Evolutionary conservation across 2,888 invertebrate species (phyloP).

Genomic region (Dicycla oo): DNA sequence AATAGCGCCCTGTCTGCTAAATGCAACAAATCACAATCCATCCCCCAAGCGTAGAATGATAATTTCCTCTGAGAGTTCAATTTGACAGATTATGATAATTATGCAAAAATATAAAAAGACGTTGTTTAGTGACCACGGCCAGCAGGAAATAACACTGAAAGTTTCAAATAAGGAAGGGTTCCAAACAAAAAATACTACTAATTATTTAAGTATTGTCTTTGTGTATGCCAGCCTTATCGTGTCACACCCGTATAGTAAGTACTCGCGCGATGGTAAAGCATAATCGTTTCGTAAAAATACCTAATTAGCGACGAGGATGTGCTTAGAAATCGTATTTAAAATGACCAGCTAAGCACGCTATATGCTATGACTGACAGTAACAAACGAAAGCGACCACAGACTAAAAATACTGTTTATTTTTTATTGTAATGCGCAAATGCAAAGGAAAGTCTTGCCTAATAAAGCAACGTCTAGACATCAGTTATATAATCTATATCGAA

Average conservation of each 20-base stretch:
- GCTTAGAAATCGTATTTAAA: conserved; percentile 34
- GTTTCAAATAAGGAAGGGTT: conserved; percentile 2
- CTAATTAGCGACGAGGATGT: conserved; percentile 34
- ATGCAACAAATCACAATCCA: neutral
- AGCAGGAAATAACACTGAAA: neutral
- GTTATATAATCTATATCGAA: conserved; percentile 25
- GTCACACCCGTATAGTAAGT: conserved; percentile 1
- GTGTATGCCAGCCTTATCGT: neutral
- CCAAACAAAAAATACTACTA: neutral
- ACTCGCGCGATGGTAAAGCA: conserved; percentile 33
- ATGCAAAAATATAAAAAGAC: neutral
- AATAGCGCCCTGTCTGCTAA: too few species aligned
- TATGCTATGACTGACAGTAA: conserved; percentile 32
- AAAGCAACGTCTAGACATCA: conserved; percentile 34
- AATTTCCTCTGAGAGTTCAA: neutral
- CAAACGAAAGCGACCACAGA: conserved; percentile 47
- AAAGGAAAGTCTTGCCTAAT: conserved; percentile 39
- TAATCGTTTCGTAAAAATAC: conserved; percentile 31
- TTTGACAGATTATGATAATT: neutral
- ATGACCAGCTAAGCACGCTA: conserved; percentile 39
- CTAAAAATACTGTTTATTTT: conserved; percentile 29
- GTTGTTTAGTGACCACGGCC: neutral
- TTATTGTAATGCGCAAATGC: conserved; percentile 1
- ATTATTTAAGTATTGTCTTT: neutral
- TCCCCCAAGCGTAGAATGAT: too few species aligned